Base-by-base conservation (phyloP, 1,140 invertebrate species). In the Drosophila mojavensis region DNA sequence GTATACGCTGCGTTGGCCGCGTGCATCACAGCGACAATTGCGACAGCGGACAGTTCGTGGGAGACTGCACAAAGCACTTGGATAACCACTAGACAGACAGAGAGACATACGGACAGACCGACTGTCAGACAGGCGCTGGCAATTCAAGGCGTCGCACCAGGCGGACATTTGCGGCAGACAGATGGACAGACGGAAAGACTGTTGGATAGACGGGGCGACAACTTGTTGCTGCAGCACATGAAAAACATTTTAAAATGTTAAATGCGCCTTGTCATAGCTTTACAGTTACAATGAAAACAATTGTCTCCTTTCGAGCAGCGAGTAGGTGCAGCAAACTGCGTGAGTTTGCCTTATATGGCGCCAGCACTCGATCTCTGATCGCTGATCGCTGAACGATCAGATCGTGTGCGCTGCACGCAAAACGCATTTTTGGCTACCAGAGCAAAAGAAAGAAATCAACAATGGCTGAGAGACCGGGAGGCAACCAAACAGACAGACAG, bases 201-300 rank as follows among this genome's bases (percentile, higher is more conserved):
- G 48, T 6, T 3, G n/a, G 50, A 73, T 58, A 43, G 41, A 15
- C 41, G 47, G 55, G 17, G 45, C 51, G 61, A 71, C 51, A 67
- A 65, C 68, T 62, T 71, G 68, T 63, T 75, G 74, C 59, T 36
- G 62, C 69, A 56, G 55, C 69, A 62, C 84, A 89, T 78, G 78
- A 76, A 88, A 89, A 89, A 72, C 80, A 89, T 89, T 89, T 89
- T 89, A 89, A 80, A 77, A 72, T 85, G 76, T 85, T 85, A 81
- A 88, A 66, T 77, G 83, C 69, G 81, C 83, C 82, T 78, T 88
- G 83, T 86, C 83, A 86, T 61, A 67, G 55, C 64, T 78, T 72
- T 77, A 81, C 69, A 74, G 83, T 79, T 88, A 79, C 76, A 88
- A 77, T 61, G 72, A 64, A 86, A 86, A 86, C 79, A 86, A 88